Evolutionary conservation across 2,888 invertebrate genomes (phyloP), one percentile per base, ranked within the genome.

Genomic region (Hirtodrosophila trivittata): DNA sequence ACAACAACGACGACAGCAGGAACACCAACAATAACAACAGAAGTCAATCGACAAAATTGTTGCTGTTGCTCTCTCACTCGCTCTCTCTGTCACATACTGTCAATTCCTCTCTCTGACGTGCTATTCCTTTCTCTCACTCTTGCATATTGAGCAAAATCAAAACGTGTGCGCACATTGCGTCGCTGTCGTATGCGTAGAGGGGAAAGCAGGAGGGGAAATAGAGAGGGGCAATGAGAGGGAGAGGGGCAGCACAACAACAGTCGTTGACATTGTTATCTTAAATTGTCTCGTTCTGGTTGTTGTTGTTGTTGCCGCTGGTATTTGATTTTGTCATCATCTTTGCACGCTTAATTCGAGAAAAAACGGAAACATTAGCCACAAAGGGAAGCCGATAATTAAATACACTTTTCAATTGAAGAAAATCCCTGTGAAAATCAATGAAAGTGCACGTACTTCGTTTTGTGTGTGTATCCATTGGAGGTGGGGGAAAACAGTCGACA

Each of bases 221-320:
- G 18, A 14, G n/a, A 28, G 14, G 6, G 26, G 25, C 6, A 1
- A 10, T 12, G 32, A 2, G 32, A 6, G 28, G 30, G 7, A 16
- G 32, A 18, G 37, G 38, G 33, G 46, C 59, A 16, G 30, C 10
- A 47, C 60, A 62, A 28, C 45, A 57, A 57, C 71, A 75, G 62
- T 66, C 70, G 77, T 80, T 86, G 86, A 84, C 82, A 86, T 86
- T 84, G 86, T 81, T 86, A 76, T 84, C 75, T 74, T 76, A 75
- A 67, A 66, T 76, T 77, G 59, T 64, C 45, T 50, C 60, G 66
- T 65, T 67, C 66, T 50, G 51, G 37, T 63, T 60, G 56, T 64
- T 65, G 50, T 55, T 71, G 14, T 51, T 54, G 32, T 30, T 58
- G 3, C 50, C 50, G 35, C 35, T 38, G 33, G 50, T 62, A 46